phyloP scores from a whole-genome alignment of 2,113 vertebrate genomes.

The Chloropsis hardwickii region DNA sequence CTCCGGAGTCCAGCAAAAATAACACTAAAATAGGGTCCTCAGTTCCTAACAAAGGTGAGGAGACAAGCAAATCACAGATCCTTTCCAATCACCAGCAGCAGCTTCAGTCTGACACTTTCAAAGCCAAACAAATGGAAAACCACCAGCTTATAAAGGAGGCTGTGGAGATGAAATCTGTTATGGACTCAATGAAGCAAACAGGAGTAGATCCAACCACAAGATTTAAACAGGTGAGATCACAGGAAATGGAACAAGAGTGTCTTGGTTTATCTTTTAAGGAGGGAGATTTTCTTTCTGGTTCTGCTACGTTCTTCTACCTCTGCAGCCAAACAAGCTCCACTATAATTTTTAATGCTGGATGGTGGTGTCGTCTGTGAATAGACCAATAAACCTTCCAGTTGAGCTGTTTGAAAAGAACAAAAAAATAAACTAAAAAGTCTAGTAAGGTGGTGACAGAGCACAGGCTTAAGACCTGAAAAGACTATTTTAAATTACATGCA shows the following conservation, averaged over 20 bases:
- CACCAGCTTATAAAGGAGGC: constrained; percentile 92
- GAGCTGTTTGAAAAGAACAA: background rate
- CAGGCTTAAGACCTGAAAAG: background rate
- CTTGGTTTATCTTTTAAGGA: background rate
- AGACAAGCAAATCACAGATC: constrained; percentile 83
- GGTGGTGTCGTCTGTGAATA: background rate
- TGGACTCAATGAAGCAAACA: constrained; percentile 92
- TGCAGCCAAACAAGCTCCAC: background rate
- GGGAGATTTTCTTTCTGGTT: background rate
- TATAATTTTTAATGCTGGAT: background rate
- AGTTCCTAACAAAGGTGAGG: constrained; percentile 84
- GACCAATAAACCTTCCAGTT: background rate
- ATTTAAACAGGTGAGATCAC: constrained; percentile 93
- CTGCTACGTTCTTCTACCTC: background rate
- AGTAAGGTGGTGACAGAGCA: background rate
- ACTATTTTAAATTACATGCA: background rate
- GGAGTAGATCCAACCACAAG: constrained; percentile 95
- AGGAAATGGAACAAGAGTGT: background rate
- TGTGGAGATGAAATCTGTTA: constrained; percentile 94
- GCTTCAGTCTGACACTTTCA: constrained; percentile 80
- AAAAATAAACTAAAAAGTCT: background rate
- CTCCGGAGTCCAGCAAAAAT: constrained; percentile 82
- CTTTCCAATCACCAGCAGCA: constrained; percentile 84
- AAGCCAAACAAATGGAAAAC: constrained; percentile 89
- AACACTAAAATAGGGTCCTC: constrained; percentile 82